Percentiles rank a stretch among this genome's conserved stretches.
Conservation (phyloP, 2,797 vertebrate species). For the Betta splendens region DNA sequence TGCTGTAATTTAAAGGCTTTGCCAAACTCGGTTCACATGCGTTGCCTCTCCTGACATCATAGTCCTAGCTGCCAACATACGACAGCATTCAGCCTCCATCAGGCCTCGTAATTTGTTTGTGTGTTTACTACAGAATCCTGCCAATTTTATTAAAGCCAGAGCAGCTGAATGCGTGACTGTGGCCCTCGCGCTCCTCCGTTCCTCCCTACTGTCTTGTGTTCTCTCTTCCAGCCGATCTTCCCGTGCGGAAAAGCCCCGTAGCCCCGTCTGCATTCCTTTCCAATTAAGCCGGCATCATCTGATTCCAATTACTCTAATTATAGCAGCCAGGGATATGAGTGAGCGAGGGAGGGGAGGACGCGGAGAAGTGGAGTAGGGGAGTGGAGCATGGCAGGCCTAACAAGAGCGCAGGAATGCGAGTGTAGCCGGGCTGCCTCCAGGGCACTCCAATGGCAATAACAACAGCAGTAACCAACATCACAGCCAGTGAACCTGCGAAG, state of each 20-base stretch:
- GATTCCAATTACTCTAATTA: slow-evolving; percentile 85
- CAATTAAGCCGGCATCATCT: slow-evolving; percentile 83
- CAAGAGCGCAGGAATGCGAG: slow-evolving; percentile 44
- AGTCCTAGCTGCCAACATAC: slow-evolving; percentile 8
- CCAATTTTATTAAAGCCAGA: slow-evolving; percentile 52
- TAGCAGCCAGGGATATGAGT: slow-evolving; percentile 66
- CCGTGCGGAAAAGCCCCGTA: slow-evolving; percentile 69
- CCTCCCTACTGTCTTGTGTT: slow-evolving; percentile 50
- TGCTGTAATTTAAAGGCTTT: slow-evolving; percentile 36
- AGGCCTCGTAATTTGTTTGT: slow-evolving; percentile 44
- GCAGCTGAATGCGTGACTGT: slow-evolving; percentile 54
- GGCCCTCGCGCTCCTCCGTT: slow-evolving; percentile 37
- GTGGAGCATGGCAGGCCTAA: slow-evolving; percentile 43
- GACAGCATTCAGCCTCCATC: slow-evolving; percentile 18
- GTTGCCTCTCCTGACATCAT: slow-evolving; percentile 45
- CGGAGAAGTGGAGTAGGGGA: slow-evolving; percentile 14
- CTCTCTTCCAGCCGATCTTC: slow-evolving; percentile 69
- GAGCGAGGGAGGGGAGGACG: slow-evolving; percentile 24
- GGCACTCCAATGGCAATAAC: slow-evolving; percentile 55
- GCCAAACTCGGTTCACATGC: slow-evolving; percentile 24
- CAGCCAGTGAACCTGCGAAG: slow-evolving; percentile 54
- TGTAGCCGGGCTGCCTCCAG: slow-evolving; percentile 49
- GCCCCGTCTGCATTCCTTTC: slow-evolving; percentile 79
- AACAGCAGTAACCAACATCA: slow-evolving; percentile 65
- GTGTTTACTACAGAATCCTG: slow-evolving; percentile 36